Base-by-base conservation (phyloP, 1,140 invertebrate genomes). In the Drosophila lacteicornis region DNA sequence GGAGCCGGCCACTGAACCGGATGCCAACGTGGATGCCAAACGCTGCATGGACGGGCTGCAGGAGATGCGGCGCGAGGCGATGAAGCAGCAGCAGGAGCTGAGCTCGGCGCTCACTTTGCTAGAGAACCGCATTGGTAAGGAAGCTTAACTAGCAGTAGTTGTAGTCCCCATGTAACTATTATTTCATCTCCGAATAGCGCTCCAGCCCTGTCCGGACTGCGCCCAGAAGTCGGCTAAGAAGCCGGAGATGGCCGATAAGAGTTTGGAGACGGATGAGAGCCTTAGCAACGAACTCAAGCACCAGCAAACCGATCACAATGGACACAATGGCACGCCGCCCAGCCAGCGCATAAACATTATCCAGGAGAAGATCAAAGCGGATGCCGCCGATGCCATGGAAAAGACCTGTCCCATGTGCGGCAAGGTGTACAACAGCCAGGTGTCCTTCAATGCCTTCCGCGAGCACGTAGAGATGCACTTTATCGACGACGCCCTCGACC, bases 31-130 rank as follows among this genome's bases (percentile, higher is more conserved):
- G 70, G 95, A 96, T 90, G 94, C 96, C 17, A 95, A 95, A 69
- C 93, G 94, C 55, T 94, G 96, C 81, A 94, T 95, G 78, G 94
- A 95, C 50, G 95, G 95, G 65, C 90, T 97, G 66, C 94, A 94
- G 36, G 93, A 94, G 59, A 93, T 96, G 22, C 96, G 95, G 69
- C 94, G 95, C 70, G 94, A 94, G 66, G 92, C 96, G 46, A 88
- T 94, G 60, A 92, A 94, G 69, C 96, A 97, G 91, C 95, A 96
- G 92, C 93, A 93, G 59, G 94, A 94, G 80, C 93, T 97, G 17
- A 95, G 94, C 47, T 93, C 91, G 27, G 88, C 92, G 22, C 56
- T 95, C 13, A 91, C 93, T 27, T 49, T 76, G 19, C 43, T 92
- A 15, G 77, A 92, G 50, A 60, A 27, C 7, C 90, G 80, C 36